Evolutionary conservation across 1,140 invertebrate genomes (phyloP), one percentile per base, ranked within the genome.

Genomic region (Pentalonia nigronervosa): DNA sequence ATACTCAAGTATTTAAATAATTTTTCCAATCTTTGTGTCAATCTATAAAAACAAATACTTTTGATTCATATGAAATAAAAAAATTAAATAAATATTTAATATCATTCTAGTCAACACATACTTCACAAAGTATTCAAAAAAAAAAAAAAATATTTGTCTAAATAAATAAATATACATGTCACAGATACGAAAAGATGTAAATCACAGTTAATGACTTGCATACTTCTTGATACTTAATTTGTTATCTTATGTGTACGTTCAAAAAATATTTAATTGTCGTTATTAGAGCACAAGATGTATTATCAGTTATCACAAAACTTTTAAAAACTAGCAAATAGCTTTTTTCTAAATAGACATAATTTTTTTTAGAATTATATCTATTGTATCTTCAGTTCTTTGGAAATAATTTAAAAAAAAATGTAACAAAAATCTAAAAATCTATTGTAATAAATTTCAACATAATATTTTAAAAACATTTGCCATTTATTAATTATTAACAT

Each of bases 401-500:
- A 11, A 67, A 67, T 67, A 67, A 6, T 21, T 67, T 17, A n/a
- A 67, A 67, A 50, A 67, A 14, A 67, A 67, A 0, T n/a, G 30
- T 67, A 67, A n/a, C 30, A n/a, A 67, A 53, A 67, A n/a, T 67
- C 60, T 14, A n/a, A 67, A 53, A 67, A n/a, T 67, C 60, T 14
- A 45, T 41, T 11, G 1, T 0, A 84, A 84, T 41, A 83, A 36
- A 34, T 9, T 83, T 36, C 20, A 83, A 88, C 21, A 25, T 56
- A 89, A 53, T n/a, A 89, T 89, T 53, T 88, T 88, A 60, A 60
- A 67, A 67, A 67, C 87, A 90, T 2, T 50, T n/a, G 21, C 34
- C 53, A 67, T 67, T 90, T 90, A 67, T 90, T 90, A n/a, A 45
- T 41, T 90, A 60, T 53, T 34, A 53, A 53, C 34, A 88, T 88